Evolutionary conservation across 2,113 vertebrate genomes (phyloP).

Genomic region (Podarcis muralis): DNA sequence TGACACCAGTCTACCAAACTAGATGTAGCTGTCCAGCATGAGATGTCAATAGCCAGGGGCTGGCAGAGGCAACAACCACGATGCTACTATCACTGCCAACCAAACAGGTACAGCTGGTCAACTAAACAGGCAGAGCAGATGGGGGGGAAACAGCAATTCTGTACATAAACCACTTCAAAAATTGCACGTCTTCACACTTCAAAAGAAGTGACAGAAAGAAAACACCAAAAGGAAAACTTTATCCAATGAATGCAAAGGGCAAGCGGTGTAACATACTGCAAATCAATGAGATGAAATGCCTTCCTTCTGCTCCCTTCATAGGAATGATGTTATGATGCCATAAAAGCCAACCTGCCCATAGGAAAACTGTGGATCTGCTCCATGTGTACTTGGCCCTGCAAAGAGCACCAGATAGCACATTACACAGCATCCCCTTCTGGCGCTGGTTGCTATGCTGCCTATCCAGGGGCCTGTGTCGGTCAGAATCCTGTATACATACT

Average conservation of each 20-base stretch:
- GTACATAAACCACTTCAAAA: neutral
- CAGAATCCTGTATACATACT: neutral
- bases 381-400: neutral
- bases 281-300: neutral
- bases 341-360: neutral
- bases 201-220: constrained; percentile 4
- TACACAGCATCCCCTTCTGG: neutral
- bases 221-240: neutral
- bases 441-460: neutral
- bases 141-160: neutral
- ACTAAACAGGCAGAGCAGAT: neutral
- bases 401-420: neutral
- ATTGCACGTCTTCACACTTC: neutral
- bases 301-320: neutral
- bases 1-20: accelerated
- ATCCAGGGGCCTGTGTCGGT: neutral
- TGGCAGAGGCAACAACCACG: neutral
- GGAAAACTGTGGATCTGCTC: neutral
- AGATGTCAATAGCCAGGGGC: neutral
- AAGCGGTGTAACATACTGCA: neutral
- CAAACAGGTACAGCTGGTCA: neutral
- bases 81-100: accelerated
- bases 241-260: neutral
- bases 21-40: neutral
- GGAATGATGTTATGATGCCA: neutral